phyloP scores from a whole-genome alignment of 2,888 invertebrate genomes.

The Cryptocheilus praepositus region DNA sequence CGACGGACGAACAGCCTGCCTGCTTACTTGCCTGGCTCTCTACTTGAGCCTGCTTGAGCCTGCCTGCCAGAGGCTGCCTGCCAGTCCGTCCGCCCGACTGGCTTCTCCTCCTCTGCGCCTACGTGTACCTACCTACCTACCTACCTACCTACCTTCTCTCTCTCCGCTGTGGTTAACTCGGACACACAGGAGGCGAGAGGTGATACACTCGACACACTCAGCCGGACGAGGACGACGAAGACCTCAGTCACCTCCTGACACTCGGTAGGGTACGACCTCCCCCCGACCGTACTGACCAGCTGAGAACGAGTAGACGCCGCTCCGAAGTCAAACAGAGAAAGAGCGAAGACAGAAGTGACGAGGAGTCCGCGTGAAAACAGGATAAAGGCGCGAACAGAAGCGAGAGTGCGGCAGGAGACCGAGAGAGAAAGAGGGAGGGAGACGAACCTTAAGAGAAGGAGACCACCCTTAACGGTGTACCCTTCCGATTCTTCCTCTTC shows the following conservation, averaged over 20 bases:
- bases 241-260: conserved; percentile 72
- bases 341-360: conserved; percentile 14
- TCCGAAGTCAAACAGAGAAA: conserved; percentile 30
- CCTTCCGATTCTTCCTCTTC: conserved; percentile 35
- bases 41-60: no score
- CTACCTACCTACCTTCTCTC: conserved; percentile 37
- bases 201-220: conserved; percentile 60
- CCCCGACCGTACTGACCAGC: conserved; percentile 38
- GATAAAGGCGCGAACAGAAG: conserved; percentile 6
- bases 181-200: conserved; percentile 61
- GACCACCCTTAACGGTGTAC: conserved; percentile 48
- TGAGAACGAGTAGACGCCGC: conserved; percentile 21
- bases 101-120: conserved; percentile 49
- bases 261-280: conserved; percentile 64
- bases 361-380: conserved; percentile 3
- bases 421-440: conserved; percentile 28
- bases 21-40: conserved; percentile 51
- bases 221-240: conserved; percentile 50
- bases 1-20: conserved; percentile 59
- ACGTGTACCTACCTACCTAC: conserved; percentile 49
- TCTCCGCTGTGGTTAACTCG: conserved; percentile 60
- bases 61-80: conserved; percentile 6
- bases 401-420: conserved; percentile 31
- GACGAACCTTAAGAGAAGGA: conserved; percentile 30
- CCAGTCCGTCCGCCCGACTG: conserved; percentile 36